These are phyloP conservation scores for Echinops telfairi DNA, from an alignment of 2,113 vertebrate genomes.

Conservation along the genomic window DNA sequence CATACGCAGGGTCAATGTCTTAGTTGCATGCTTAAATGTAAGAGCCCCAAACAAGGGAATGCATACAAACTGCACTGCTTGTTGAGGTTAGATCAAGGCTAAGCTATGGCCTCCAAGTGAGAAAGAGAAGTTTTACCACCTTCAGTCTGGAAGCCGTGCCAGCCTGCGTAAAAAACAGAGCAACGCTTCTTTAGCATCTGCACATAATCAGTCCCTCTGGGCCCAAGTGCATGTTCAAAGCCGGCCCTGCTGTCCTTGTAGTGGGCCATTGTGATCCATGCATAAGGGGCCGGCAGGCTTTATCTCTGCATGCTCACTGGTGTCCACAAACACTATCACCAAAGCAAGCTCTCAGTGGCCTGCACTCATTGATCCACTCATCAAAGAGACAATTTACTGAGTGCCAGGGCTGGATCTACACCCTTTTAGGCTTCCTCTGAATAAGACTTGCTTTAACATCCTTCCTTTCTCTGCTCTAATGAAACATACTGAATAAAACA, in stretches of 20 bases:
- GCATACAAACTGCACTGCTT: background rate
- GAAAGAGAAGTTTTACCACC: background rate
- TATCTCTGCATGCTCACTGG: background rate
- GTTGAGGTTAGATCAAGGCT: background rate
- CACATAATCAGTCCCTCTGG: background rate
- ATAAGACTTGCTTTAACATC: too few species aligned
- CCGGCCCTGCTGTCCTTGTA: background rate
- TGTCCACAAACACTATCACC: background rate
- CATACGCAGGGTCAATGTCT: background rate
- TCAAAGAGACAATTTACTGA: too few species aligned
- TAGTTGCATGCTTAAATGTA: background rate
- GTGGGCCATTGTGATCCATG: background rate
- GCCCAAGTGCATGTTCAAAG: background rate
- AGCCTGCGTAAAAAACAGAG: background rate
- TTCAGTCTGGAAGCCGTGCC: background rate
- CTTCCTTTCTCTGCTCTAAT: too few species aligned
- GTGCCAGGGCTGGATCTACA: too few species aligned
- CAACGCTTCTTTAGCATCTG: background rate
- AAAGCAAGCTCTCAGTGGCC: background rate
- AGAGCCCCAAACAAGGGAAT: constrained; percentile 30
- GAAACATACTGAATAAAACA: too few species aligned
- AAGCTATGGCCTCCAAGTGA: background rate
- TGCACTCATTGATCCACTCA: background rate
- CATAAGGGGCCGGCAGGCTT: background rate
- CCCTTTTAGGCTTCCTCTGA: too few species aligned